Conservation (phyloP, 2,888 invertebrate genomes). For the Tipula helvola region DNA sequence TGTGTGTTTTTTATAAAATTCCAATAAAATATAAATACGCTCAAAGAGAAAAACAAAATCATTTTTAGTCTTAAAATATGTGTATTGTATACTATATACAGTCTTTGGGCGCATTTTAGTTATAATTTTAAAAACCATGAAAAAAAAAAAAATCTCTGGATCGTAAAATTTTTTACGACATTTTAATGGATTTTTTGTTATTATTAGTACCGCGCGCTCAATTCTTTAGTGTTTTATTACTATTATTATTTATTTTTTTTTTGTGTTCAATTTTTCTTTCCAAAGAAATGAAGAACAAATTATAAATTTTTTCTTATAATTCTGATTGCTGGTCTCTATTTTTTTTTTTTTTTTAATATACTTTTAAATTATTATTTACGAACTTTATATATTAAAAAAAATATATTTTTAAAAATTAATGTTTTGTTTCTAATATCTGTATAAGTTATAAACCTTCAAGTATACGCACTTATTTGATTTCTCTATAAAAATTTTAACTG, state of each 20-base stretch:
- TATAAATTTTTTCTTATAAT: background rate
- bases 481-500: background rate
- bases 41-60: background rate
- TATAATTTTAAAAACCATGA: background rate
- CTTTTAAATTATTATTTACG: background rate
- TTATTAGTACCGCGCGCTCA: conserved; percentile 8
- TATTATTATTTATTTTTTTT: background rate
- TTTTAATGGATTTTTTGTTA: conserved; percentile 7
- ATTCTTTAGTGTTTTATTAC: background rate
- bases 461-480: background rate
- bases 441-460: background rate
- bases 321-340: background rate
- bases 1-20: background rate
- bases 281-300: background rate
- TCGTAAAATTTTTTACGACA: conserved; percentile 11
- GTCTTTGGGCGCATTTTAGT: background rate
- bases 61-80: background rate
- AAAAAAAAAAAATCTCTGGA: background rate
- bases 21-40: background rate
- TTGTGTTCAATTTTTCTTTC: background rate
- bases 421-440: background rate
- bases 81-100: background rate
- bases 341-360: background rate
- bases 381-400: background rate
- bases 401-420: background rate